Evolutionary conservation across 2,113 vertebrate genomes (phyloP).

Genomic region (Lagopus muta): DNA sequence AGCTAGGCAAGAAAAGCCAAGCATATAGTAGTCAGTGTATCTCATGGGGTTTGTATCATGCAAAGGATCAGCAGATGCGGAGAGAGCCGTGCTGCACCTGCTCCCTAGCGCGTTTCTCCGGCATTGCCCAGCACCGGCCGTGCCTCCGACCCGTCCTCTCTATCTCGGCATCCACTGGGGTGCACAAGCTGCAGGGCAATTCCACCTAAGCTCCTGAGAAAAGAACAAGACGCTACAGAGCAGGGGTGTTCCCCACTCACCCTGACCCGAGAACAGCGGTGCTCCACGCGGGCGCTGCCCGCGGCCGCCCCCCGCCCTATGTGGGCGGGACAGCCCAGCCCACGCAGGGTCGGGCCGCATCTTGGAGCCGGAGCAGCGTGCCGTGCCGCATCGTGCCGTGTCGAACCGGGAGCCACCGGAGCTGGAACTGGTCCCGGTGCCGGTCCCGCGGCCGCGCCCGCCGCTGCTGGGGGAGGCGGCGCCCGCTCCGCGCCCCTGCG

Average conservation of each 20-base stretch:
- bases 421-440: too few relatives aligned
- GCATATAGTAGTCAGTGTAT: rapidly evolving
- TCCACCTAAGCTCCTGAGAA: rapidly evolving
- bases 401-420: too few relatives aligned
- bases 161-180: rapidly evolving
- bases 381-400: too few relatives aligned
- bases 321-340: background rate
- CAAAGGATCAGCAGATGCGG: background rate
- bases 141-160: background rate
- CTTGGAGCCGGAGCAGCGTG: too few relatives aligned
- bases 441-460: too few relatives aligned
- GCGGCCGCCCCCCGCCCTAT: too few relatives aligned
- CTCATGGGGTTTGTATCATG: background rate
- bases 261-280: background rate
- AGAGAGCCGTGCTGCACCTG: background rate
- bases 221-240: background rate
- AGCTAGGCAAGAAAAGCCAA: rapidly evolving
- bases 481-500: too few relatives aligned
- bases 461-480: too few relatives aligned
- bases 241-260: background rate
- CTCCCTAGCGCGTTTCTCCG: background rate
- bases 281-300: background rate
- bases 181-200: rapidly evolving
- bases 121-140: rapidly evolving
- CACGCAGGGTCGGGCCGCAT: too few relatives aligned